Conservation (phyloP, 1,140 invertebrate species). For the Copidosoma floridanum region DNA sequence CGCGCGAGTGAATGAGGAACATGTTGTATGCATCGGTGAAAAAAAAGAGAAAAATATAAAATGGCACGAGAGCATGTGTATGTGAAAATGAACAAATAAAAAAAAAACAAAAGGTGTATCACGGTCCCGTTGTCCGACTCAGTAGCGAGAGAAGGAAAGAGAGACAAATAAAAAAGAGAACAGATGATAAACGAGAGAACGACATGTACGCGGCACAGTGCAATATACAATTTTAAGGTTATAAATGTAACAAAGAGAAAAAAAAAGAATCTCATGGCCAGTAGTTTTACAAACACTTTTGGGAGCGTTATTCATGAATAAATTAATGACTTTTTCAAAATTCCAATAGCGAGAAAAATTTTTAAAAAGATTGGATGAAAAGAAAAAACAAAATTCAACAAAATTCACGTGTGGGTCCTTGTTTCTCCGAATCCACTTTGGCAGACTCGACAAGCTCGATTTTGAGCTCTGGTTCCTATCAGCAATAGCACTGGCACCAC, state of each 20-base stretch:
- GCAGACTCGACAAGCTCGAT: neutral
- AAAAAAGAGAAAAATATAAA: slow-evolving; percentile 4
- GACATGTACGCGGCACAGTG: slow-evolving; percentile 10
- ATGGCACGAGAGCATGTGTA: slow-evolving; percentile 3
- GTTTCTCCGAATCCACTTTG: slow-evolving; percentile 2
- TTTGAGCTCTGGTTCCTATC: neutral
- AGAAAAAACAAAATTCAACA: too few relatives aligned
- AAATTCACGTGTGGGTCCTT: slow-evolving; percentile 7
- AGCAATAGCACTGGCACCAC: neutral
- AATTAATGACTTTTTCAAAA: too few relatives aligned
- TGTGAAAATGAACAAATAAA: slow-evolving; percentile 13
- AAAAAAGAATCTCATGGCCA: slow-evolving; percentile 12
- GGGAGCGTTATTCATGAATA: slow-evolving; percentile 18
- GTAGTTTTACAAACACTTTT: slow-evolving; percentile 19
- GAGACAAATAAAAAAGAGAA: neutral
- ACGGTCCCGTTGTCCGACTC: slow-evolving; percentile 48
- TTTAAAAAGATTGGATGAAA: too few relatives aligned
- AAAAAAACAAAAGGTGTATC: slow-evolving; percentile 29
- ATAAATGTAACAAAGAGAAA: too few relatives aligned
- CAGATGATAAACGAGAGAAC: neutral
- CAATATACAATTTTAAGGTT: too few relatives aligned
- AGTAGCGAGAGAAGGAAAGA: slow-evolving; percentile 34
- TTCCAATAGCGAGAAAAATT: too few relatives aligned
- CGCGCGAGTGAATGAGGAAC: slow-evolving; percentile 1
- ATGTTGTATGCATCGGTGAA: slow-evolving; percentile 9